Base-by-base conservation (phyloP, 2,113 vertebrate species). In the Miniopterus natalensis region DNA sequence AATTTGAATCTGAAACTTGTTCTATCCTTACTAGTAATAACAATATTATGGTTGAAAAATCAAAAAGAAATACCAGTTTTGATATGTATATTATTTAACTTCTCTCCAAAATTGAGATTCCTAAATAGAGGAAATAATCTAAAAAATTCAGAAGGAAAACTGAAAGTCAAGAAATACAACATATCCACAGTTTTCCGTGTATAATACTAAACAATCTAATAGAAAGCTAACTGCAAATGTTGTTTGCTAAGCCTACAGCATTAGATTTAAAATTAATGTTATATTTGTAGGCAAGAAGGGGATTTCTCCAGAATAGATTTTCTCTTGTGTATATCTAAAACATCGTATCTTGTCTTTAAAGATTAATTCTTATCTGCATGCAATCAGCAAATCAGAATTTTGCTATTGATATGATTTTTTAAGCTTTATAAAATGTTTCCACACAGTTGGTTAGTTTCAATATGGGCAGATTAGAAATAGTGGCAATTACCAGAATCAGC, bases 251-350 rank as follows among this genome's bases (percentile, higher is more conserved):
- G 14, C 8, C 17, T 73, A 8, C 36, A 80, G 47, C 7, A 79
- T 51, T 74, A 61, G 23, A 71, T 95, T 84, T 78, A 55, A 93
- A 90, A 53, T 78, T 65, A 92, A 68, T 49, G 20, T 14, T 74
- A 68, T 79, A 68, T 77, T 88, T 96, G 4, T 85, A 53, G 9
- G 1, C 10, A 78, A 68, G 1, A 68, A 71, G 5, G n/a, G 7
- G 18, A 73, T 81, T 89, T 80, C 12, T 40, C 12, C 1, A 25
- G 13, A 74, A 78, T 40, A 73, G 13, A 59, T 61, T 63, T 70
- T 88, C 8, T 42, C 10, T 45, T 53, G 6, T 74, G 10, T 57
- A 21, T 70, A 55, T 86, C 31, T 51, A 15, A 66, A 73, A 88
- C 14, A 45, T 13, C 49, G 29, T 65, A 9, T 10, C 47, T 71